phyloP scores from a whole-genome alignment of 2,797 vertebrate genomes.

The Acanthurus lineatus region DNA sequence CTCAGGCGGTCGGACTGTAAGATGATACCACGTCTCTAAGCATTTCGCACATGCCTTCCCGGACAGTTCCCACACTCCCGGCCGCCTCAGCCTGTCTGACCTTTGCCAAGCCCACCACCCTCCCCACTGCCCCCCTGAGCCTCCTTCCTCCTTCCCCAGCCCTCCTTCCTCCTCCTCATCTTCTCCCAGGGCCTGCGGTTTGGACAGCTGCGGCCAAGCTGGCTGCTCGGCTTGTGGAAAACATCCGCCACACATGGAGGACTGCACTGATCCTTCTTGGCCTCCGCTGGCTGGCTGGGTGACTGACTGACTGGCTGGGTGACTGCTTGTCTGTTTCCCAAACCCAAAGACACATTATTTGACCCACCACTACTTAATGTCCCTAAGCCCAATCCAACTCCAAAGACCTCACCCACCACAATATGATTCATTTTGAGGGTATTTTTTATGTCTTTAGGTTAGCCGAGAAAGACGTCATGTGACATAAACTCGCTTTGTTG shows the following conservation, averaged over 20 bases:
- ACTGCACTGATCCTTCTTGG: constrained; percentile 77
- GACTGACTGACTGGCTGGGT: constrained; percentile 26
- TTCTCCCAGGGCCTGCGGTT: constrained; percentile 88
- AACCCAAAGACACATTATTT: constrained; percentile 79
- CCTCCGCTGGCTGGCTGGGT: constrained; percentile 60
- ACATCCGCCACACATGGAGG: constrained; percentile 93
- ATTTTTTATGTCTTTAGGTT: constrained; percentile 15
- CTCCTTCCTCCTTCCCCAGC: constrained; percentile 68
- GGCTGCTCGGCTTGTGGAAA: constrained; percentile 89
- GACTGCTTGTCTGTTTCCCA: constrained; percentile 73
- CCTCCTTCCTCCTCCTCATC: constrained; percentile 74
- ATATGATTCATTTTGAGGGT: constrained; percentile 6
- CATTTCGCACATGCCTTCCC: constrained; percentile 89
- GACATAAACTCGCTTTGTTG: not conserved
- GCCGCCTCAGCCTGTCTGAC: constrained; percentile 88
- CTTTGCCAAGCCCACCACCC: constrained; percentile 86
- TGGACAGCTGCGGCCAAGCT: constrained; percentile 91
- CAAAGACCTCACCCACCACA: constrained; percentile 20
- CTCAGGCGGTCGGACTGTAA: constrained; percentile 85
- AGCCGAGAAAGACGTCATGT: not conserved
- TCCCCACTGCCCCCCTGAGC: constrained; percentile 73
- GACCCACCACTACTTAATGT: constrained; percentile 43
- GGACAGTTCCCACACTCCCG: constrained; percentile 89
- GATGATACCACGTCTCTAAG: constrained; percentile 84
- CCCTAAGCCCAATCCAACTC: constrained; percentile 8